Base-by-base conservation (phyloP, 2,888 invertebrate species). In the Agriotes lineatus region DNA sequence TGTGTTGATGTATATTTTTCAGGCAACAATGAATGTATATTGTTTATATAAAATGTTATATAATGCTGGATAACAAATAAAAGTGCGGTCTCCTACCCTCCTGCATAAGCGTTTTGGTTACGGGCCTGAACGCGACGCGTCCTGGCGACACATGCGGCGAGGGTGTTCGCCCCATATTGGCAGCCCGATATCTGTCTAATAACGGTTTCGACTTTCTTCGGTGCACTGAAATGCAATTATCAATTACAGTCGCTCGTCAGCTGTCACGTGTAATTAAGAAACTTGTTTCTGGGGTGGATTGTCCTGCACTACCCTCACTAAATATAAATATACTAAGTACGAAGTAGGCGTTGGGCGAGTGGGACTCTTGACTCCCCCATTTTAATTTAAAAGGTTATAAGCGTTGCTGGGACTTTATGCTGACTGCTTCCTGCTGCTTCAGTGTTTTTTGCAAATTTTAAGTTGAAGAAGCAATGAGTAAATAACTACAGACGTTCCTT, bases 201-300 rank as follows among this genome's bases (percentile, higher is more conserved):
- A 66, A 66, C 39, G 64, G 52, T 48, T 57, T 20, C 50, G 18
- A 59, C 37, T 59, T 54, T 59, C 30, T 50, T 67, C 48, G n/a
- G 30, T 57, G 58, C 62, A 62, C 19, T 42, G 66, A 19, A 39
- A 62, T 58, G 61, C 61, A 67, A 67, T 67, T 67, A 67, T 67
- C 61, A 67, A 62, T 67, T 67, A 62, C 62, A 62, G 33, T 48
- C 39, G 39, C 42, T 48, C 50, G 67, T 67, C 62, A 57, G 62
- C 67, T 67, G 67, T 62, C 59, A 60, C 25, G 16, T 42, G 50
- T 67, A 67, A 67, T 67, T 67, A 67, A 67, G 67, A 62, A 67
- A 62, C 50, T 62, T 62, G 39, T 52, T 9, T 52, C 18, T 18
- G 12, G 44, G 12, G 44, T 44, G 25, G 25, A 25, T 25, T 25